Evolutionary conservation across 1,140 invertebrate species (phyloP), one percentile per base, ranked within the genome.

Genomic region (Drosophila persimilis): DNA sequence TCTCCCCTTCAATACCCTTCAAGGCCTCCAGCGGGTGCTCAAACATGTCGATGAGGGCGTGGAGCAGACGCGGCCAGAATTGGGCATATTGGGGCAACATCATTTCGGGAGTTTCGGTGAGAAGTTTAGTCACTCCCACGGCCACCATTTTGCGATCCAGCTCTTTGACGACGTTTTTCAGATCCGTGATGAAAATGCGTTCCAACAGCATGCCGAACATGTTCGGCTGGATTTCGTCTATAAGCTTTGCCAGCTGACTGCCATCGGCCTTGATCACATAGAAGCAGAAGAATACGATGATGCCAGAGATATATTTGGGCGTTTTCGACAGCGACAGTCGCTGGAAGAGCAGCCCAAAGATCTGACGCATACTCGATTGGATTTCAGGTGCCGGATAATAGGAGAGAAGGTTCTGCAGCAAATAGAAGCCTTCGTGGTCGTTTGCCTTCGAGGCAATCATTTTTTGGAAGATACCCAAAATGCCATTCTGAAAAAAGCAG

Each of bases 181-280:
- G 91, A 90, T 99, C 97, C 6, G 95, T 90, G 17, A 99, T 93
- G 35, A 98, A 94, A 1, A 99, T 93, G 53, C 97, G 95, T 88
- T 99, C 97, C 39, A 98, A 79, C 13, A 99, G 96, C 97, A 98
- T 98, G 26, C 94, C 95, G 93, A 99, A 99, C 95, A 99, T 97
- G 81, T 96, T 97, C 11, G 94, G 92, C 91, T 99, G 98, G 76
- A 99, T 96, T 9, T 94, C 94, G 90, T 99, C 97, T 44, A 99
- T 93, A 3, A 96, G 93, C 22, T 95, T 92, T 6, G 98, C 93
- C 8, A 99, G 92, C 55, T 92, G 92, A 46, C 92, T 92, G 1
- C 96, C 93, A 20, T 96, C 95, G 86, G 96, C 96, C 91, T 96
- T 95, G 46, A 96, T 94, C 6, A 95, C 93, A 92, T 96, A 99